phyloP scores from a whole-genome alignment of 2,888 invertebrate species.

The Galerucella pusilla region DNA sequence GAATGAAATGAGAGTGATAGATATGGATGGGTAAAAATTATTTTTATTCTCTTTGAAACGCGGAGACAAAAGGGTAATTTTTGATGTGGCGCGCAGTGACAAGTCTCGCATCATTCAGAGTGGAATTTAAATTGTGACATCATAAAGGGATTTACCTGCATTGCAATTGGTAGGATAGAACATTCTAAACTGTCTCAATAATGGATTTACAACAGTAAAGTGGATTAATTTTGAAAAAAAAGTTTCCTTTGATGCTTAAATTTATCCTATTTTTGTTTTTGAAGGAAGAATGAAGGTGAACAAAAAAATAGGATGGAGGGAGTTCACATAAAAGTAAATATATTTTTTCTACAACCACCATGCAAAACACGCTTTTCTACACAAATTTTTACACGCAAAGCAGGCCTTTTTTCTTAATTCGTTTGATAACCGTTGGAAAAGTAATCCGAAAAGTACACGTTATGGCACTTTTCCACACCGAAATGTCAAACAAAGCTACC shows the following conservation, averaged over 20 bases:
- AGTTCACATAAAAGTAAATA: not conserved
- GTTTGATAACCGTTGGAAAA: no score
- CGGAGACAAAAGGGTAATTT: slow-evolving; percentile 30
- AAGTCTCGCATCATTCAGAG: slow-evolving; percentile 25
- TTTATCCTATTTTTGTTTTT: no score
- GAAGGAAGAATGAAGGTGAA: no score
- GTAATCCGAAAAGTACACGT: no score
- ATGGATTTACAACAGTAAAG: not conserved
- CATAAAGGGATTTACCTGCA: slow-evolving; percentile 24
- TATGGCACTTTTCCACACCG: no score
- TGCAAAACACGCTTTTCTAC: no score
- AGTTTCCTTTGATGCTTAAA: not conserved
- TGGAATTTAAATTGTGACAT: slow-evolving; percentile 22
- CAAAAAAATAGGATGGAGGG: not conserved
- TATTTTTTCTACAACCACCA: not conserved
- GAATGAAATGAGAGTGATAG: slow-evolving; percentile 24
- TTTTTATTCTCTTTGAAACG: slow-evolving; percentile 11
- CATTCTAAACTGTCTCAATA: not conserved
- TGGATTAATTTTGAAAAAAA: not conserved
- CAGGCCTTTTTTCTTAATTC: no score
- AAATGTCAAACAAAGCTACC: no score
- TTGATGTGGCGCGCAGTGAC: slow-evolving; percentile 14
- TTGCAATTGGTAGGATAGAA: slow-evolving; percentile 4
- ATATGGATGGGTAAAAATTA: slow-evolving; percentile 20
- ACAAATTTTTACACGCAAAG: no score